Evolutionary conservation across 2,113 vertebrate genomes (phyloP), one percentile per base, ranked within the genome.

Genomic region (Siniperca chuatsi): DNA sequence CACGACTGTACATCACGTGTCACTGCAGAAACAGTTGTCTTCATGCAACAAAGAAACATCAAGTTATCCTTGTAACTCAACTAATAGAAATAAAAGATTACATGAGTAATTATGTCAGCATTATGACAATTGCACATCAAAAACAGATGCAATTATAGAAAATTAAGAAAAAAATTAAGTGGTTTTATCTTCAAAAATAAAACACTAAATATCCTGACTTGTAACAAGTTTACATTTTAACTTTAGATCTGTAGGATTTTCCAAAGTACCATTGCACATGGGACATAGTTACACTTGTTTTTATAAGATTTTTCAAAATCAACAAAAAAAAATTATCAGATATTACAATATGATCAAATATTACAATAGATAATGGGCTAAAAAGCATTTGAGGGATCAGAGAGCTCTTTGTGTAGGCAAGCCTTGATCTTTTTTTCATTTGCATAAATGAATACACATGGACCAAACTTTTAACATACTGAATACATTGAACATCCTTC

Each of bases 31-130:
- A 96, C 92, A 86, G 76, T 86, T 84, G 46, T 92, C 91, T 96
- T 96, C 96, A 97, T 97, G 97, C 96, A 97, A 96, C 94, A 97
- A 95, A 85, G 93, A 96, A 87, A 96, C 94, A 95, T 94, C 93
- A 96, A 92, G 92, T 96, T 96, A 96, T 94, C 94, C 92, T 89
- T 91, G 94, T 95, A 93, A 93, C 94, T 95, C 94, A 96, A 83
- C 90, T 92, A 93, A 92, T 92, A 94, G 84, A 92, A 93, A 81
- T 69, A 84, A 87, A 88, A 82, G 86, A 91, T 89, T 91, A 93
- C 92, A 91, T 21, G 67, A 90, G 90, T 93, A 87, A 91, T 89
- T 88, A 81, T 82, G 50, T 93, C 79, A 92, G 73, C 84, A 85
- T 87, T 76, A 84, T 82, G 82, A 91, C 80, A 89, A 91, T 80